These are phyloP conservation scores for Zophobas atratus DNA, from an alignment of 1,140 invertebrate species.

Conservation along the genomic window DNA sequence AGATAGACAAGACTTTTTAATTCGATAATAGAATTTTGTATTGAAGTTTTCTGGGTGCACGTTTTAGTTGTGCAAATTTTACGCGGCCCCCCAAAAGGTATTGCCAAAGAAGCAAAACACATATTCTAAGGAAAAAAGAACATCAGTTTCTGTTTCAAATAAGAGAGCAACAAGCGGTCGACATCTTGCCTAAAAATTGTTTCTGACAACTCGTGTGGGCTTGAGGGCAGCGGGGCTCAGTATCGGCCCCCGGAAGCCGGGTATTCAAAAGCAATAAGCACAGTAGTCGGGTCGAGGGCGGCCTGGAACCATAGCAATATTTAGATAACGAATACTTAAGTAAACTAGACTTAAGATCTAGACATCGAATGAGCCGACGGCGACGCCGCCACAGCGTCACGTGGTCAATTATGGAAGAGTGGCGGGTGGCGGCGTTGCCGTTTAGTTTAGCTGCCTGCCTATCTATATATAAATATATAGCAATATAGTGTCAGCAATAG, in stretches of 20 bases:
- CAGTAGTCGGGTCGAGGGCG: constrained; percentile 63
- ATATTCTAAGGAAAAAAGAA: too few species aligned
- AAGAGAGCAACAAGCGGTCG: too few species aligned
- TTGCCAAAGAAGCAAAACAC: too few species aligned
- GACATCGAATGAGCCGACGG: constrained; percentile 54
- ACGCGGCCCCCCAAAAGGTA: too few species aligned
- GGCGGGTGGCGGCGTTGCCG: constrained; percentile 4
- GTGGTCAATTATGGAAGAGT: constrained; percentile 1
- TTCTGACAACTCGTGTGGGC: not conserved
- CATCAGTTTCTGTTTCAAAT: too few species aligned
- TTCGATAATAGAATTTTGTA: too few species aligned
- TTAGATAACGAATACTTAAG: constrained; percentile 62
- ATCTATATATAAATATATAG: constrained; percentile 61
- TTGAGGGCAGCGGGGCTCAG: constrained; percentile 53
- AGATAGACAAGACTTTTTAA: too few species aligned
- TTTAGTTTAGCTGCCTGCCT: constrained; percentile 59
- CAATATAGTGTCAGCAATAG: constrained; percentile 69
- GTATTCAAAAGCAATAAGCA: constrained; percentile 69
- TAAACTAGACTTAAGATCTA: constrained; percentile 52
- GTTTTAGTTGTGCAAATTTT: too few species aligned
- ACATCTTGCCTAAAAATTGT: too few species aligned
- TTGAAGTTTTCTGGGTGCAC: too few species aligned
- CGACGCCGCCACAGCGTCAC: not conserved
- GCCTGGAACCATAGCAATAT: constrained; percentile 67
- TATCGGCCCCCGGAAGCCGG: constrained; percentile 63